Evolutionary conservation across 2,113 vertebrate genomes (phyloP).

Genomic region (Ovis canadensis): DNA sequence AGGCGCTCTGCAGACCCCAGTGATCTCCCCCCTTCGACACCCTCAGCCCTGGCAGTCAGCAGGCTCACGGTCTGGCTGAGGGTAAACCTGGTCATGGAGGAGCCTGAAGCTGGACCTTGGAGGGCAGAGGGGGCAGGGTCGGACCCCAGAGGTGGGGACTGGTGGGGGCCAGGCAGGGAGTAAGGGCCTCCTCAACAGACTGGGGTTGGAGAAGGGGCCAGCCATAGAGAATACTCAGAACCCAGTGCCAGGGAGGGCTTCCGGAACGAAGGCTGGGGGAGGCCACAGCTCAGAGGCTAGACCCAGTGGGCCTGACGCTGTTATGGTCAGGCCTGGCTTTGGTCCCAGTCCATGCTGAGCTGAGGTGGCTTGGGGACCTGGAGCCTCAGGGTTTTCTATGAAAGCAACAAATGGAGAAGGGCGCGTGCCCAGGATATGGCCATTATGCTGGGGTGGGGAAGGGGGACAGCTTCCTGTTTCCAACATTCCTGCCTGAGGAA

Average conservation of each 20-base stretch:
- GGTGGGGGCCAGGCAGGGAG: background rate
- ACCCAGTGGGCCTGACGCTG: background rate
- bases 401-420: background rate
- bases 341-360: background rate
- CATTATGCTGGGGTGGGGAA: background rate
- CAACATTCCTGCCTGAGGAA: background rate
- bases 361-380: background rate
- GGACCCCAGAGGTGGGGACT: no score
- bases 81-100: background rate
- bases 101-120: background rate
- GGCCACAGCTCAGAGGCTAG: background rate
- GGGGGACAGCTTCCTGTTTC: background rate
- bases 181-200: background rate
- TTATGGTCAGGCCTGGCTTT: background rate
- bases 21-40: accelerated
- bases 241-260: background rate
- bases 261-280: background rate
- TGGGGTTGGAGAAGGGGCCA: background rate
- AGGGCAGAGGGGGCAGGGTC: background rate
- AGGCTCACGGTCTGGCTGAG: background rate
- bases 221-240: background rate
- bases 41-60: no score
- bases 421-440: background rate
- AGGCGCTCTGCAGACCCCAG: background rate
- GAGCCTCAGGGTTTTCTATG: background rate